Evolutionary conservation across 1,140 invertebrate genomes (phyloP).

Genomic region (Scaptomyza hsui): DNA sequence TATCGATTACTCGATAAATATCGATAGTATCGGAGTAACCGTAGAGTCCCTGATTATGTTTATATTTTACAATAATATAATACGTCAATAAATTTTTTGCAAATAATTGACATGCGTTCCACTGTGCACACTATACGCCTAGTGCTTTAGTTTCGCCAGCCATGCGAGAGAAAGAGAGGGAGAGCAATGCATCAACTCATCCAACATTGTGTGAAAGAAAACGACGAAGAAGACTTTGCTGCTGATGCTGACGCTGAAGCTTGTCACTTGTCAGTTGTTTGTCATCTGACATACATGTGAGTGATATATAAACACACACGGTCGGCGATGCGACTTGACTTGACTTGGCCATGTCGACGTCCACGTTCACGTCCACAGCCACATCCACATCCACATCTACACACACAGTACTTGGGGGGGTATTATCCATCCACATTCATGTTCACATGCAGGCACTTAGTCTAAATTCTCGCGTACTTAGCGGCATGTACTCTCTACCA

Average conservation of each 20-base stretch:
- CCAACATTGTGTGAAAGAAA: constrained; percentile 26
- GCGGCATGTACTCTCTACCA: constrained; percentile 64
- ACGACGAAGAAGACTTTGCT: constrained; percentile 23
- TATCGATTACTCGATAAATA: too few relatives aligned
- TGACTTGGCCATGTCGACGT: constrained; percentile 53
- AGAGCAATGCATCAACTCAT: constrained; percentile 28
- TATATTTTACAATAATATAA: too few relatives aligned
- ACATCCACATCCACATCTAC: constrained; percentile 40
- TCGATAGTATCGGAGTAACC: too few relatives aligned
- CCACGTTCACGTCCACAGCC: constrained; percentile 50
- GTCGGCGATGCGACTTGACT: constrained; percentile 37
- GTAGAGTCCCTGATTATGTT: too few relatives aligned
- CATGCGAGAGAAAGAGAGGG: background rate
- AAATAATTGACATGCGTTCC: constrained; percentile 17
- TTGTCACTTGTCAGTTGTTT: constrained; percentile 83
- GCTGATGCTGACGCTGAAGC: constrained; percentile 67
- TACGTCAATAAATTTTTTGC: too few relatives aligned
- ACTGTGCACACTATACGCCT: constrained; percentile 32
- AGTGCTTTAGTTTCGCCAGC: background rate
- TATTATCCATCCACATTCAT: constrained; percentile 59
- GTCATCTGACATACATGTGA: constrained; percentile 81
- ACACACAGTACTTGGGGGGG: constrained; percentile 20
- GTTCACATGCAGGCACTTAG: constrained; percentile 66
- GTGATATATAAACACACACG: constrained; percentile 81
- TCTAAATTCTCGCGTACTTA: constrained; percentile 77